Evolutionary conservation across 2,888 invertebrate species (phyloP), one percentile per base, ranked within the genome.

Genomic region (Tubulanus polymorphus): DNA sequence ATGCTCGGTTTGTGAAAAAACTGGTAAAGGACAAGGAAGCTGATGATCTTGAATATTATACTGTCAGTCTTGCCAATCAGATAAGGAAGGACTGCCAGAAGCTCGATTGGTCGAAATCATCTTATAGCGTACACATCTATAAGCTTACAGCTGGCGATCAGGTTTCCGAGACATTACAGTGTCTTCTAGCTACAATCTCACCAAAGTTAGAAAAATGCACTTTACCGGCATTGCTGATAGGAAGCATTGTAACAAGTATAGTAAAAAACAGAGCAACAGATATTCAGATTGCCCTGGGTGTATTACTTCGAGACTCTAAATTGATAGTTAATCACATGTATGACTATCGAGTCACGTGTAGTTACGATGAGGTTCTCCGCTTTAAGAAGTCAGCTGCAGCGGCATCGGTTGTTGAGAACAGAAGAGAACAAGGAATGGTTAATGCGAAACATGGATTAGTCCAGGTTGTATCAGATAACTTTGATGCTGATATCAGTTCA

Each of bases 351-450:
- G 55, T 63, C 2, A 58, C 65, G 2, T 63, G 57, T 32, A 48
- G 49, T 1, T 62, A 63, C 59, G 61, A 65, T 55, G 64, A 65
- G 54, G 50, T 65, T 12, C 27, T 55, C 12, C 25, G 61, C 10
- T 65, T 65, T 41, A 65, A 65, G 48, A 30, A 46, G 18, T 66
- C 64, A 2, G 62, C 63, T n/a, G 64, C 63, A 23, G 47, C 32
- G 23, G 62, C 54, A n/a, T n/a, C 54, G 35, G 53, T 54, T 12
- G 51, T 52, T 18, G 18, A 3, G 28, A n/a, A 53, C 20, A 35
- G 28, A 5, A 2, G 15, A 23, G 8, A 29, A 18, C 15, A 20
- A 30, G 51, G 56, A 25, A 41, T 51, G 18, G 23, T 30, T 26
- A 48, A 55, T 48, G 30, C 55, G 8, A 29, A 26, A n/a, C 26